These are phyloP conservation scores for Ormyrus rosae DNA, from an alignment of 2,888 invertebrate genomes.

Conservation along the genomic window DNA sequence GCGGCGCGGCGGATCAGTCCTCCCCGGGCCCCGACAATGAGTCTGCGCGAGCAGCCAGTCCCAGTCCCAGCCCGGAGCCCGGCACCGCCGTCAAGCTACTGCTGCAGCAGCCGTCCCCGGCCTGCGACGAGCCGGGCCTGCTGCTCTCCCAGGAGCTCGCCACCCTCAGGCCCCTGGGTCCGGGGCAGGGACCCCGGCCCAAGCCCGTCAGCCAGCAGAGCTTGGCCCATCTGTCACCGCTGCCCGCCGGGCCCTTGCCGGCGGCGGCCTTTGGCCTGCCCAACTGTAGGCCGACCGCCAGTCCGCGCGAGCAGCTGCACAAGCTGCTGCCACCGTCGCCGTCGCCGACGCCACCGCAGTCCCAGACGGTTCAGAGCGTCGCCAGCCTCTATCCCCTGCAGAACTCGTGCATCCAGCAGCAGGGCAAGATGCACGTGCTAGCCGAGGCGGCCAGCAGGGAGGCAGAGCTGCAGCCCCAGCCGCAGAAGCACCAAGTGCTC, in stretches of 20 bases:
- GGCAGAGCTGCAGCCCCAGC: constrained; percentile 52
- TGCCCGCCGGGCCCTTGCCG: constrained; percentile 36
- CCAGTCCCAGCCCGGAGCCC: constrained; percentile 11
- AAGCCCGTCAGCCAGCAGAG: constrained; percentile 27
- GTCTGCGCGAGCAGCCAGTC: constrained; percentile 18
- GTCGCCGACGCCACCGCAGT: not conserved
- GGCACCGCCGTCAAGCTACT: constrained; percentile 17
- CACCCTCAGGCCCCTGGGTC: constrained; percentile 39
- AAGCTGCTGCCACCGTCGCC: constrained; percentile 5
- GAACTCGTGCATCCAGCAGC: not conserved
- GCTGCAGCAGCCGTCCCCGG: constrained; percentile 11
- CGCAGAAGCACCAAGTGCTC: constrained; percentile 44
- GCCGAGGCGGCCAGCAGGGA: constrained; percentile 54
- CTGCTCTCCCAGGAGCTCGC: constrained; percentile 44
- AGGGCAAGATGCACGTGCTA: constrained; percentile 51
- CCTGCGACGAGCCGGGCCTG: not conserved
- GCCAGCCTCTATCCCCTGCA: constrained; percentile 38
- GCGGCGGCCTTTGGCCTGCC: not conserved
- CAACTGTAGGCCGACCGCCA: constrained; percentile 25
- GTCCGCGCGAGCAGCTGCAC: constrained; percentile 3
- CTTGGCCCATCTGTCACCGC: constrained; percentile 49
- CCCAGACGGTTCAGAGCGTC: not conserved
- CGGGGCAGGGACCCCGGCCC: not conserved
- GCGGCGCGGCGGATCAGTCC: constrained; percentile 64
- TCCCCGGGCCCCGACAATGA: constrained; percentile 60